A percentile compares a stretch with the other conserved stretches of the same genome.
phyloP scores from a whole-genome alignment of 2,888 invertebrate species.

The Helobdella robusta region DNA sequence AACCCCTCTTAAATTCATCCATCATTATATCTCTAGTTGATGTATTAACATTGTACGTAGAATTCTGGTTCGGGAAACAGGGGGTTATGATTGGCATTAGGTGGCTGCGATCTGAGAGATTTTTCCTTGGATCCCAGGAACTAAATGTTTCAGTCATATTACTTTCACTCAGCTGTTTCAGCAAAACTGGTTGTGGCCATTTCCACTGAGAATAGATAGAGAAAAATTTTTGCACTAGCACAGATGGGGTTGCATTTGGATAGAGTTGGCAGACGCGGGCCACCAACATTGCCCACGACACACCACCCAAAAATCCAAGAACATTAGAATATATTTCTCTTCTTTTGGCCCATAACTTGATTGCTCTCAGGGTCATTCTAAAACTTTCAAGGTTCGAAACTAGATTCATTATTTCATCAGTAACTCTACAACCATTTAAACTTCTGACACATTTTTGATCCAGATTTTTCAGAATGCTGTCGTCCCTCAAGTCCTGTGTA shows the following conservation, averaged over 20 bases:
- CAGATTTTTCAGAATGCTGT: constrained; percentile 73
- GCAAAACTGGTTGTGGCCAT: constrained; percentile 94
- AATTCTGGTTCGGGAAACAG: constrained; percentile 98
- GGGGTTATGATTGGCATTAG: constrained; percentile 99
- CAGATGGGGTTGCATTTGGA: constrained; percentile 89
- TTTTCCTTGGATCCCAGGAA: constrained; percentile 70
- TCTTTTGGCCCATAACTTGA: constrained; percentile 98
- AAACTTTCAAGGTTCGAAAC: constrained; percentile 92
- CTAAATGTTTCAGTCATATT: constrained; percentile 50
- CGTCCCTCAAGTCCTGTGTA: constrained; percentile 71
- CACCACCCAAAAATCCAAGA: constrained; percentile 91
- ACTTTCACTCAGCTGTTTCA: constrained; percentile 69
- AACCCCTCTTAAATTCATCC: constrained; percentile 70
- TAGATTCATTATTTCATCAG: constrained; percentile 88
- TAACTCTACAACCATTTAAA: constrained; percentile 88
- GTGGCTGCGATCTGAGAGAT: constrained; percentile 58
- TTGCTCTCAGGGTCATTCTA: constrained; percentile 78
- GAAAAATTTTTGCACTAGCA: constrained; percentile 94
- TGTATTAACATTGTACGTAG: constrained; percentile 90
- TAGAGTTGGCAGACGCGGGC: constrained; percentile 96
- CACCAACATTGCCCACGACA: constrained; percentile 98
- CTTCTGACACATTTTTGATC: constrained; percentile 93
- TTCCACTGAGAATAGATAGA: constrained; percentile 92
- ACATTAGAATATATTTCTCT: constrained; percentile 97
- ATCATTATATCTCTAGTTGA: constrained; percentile 86